A percentile compares a stretch with the other conserved stretches of the same genome.
These are phyloP conservation scores for Lymantria monacha DNA, from an alignment of 2,888 invertebrate genomes.

Conservation along the genomic window DNA sequence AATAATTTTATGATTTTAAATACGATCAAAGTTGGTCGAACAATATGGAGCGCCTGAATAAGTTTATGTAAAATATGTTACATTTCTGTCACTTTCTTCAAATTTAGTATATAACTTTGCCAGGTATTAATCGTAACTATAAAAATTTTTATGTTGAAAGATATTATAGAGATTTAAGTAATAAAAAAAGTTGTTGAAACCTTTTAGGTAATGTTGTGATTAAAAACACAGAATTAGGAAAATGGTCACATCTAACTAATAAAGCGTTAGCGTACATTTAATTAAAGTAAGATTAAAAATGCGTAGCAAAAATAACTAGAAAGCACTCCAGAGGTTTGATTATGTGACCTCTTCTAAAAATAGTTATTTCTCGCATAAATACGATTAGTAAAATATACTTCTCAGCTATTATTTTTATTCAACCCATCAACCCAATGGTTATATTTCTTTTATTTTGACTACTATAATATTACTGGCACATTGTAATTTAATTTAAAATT, in stretches of 20 bases:
- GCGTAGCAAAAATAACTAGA: slow-evolving; percentile 68
- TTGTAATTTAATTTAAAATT: not conserved
- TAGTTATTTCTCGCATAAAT: slow-evolving; percentile 45
- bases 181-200: too few relatives aligned
- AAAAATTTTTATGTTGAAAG: too few relatives aligned
- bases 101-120: too few relatives aligned
- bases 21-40: too few relatives aligned
- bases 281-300: slow-evolving; percentile 42
- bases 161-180: too few relatives aligned
- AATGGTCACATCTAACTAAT: slow-evolving; percentile 27
- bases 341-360: slow-evolving; percentile 21
- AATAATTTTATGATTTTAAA: slow-evolving; percentile 7
- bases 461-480: slow-evolving; percentile 8
- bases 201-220: not conserved
- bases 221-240: not conserved
- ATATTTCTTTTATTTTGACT: slow-evolving; percentile 3
- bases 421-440: slow-evolving; percentile 2
- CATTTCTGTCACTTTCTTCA: too few relatives aligned
- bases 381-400: slow-evolving; percentile 69
- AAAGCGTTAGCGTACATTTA: slow-evolving; percentile 44
- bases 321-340: slow-evolving; percentile 35
- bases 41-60: too few relatives aligned
- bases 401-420: slow-evolving; percentile 35
- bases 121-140: too few relatives aligned
- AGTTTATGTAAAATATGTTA: too few relatives aligned